Base-by-base conservation (phyloP, 2,113 vertebrate species). In the Erythrolamprus reginae region DNA sequence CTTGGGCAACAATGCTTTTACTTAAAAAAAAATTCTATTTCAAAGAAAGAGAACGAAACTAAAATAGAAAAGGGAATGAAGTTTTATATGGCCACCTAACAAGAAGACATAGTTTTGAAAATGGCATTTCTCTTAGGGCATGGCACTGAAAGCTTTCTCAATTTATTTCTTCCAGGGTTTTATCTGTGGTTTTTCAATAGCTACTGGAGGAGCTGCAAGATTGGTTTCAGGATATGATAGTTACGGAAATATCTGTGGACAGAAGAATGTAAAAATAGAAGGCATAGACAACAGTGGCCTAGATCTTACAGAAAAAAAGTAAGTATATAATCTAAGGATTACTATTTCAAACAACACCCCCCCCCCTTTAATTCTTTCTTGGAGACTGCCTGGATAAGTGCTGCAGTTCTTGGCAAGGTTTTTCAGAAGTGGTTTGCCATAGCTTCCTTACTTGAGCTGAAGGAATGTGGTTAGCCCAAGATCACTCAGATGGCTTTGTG, bases 171-270 rank as follows among this genome's bases (percentile, higher is more conserved):
- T 92, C 93, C 96, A 99, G 99, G 98, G 98, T 93, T 97, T 98
- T 96, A 99, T 99, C 96, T 99, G 99, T 96, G 98, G 99, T 94
- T 99, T 98, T 97, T 98, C 98, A 94, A 97, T 99, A 95, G 98
- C 96, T 95, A 98, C 98, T 85, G 99, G 99, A 94, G 99, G 98
- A 94, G 98, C 99, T 82, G 98, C 98, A 53, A 98, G 99, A 93
- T 97, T 99, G 58, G 95, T 99, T 87, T 98, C 96, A 19, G 99
- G 99, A 92, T 99, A 99, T 93, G 99, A 99, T 97, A 99, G 98
- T 97, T 99, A 99, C 3, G 99, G 99, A 95, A 99, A 99, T 97
- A 99, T 99, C 70, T 99, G 99, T 92, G 99, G 99, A 88, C 98
- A 97, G 91, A 98, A 97, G 96, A 99, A 99, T 91, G 96, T 98